These are phyloP conservation scores for Drosophila pseudotakahashii DNA, from an alignment of 2,888 invertebrate genomes.

Conservation along the genomic window DNA sequence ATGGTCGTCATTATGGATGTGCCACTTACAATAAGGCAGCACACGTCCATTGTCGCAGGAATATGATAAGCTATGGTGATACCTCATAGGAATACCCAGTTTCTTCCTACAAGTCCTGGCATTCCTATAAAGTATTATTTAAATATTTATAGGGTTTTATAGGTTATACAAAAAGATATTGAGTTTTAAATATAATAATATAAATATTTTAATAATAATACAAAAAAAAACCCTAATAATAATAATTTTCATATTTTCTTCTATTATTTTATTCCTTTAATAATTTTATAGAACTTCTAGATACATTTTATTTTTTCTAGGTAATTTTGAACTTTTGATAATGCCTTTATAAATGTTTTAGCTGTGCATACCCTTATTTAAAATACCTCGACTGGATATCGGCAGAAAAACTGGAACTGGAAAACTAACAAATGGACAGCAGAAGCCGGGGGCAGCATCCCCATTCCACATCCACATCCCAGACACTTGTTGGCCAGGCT, in stretches of 20 bases:
- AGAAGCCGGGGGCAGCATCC: constrained; percentile 17
- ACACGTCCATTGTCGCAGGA: not conserved
- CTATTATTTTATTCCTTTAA: too few species aligned
- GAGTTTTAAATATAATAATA: too few species aligned
- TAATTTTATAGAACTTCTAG: too few species aligned
- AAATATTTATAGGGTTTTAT: too few species aligned
- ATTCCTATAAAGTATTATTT: too few species aligned
- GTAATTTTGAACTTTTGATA: too few species aligned
- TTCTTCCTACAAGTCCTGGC: not conserved
- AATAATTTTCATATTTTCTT: too few species aligned
- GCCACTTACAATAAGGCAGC: constrained; percentile 1
- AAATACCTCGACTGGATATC: not conserved
- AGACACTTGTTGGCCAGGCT: constrained; percentile 36
- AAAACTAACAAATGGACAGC: constrained; percentile 55
- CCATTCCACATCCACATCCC: constrained; percentile 2
- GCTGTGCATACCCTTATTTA: not conserved
- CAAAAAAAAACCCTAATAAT: too few species aligned
- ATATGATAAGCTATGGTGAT: not conserved
- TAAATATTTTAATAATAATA: too few species aligned
- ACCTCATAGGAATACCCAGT: not conserved
- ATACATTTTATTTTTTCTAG: too few species aligned
- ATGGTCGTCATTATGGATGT: constrained; percentile 60
- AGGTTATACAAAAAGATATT: too few species aligned
- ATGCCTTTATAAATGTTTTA: too few species aligned
- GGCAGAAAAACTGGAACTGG: constrained; percentile 4